phyloP scores from a whole-genome alignment of 2,113 vertebrate species.

The Cepphus grylle region DNA sequence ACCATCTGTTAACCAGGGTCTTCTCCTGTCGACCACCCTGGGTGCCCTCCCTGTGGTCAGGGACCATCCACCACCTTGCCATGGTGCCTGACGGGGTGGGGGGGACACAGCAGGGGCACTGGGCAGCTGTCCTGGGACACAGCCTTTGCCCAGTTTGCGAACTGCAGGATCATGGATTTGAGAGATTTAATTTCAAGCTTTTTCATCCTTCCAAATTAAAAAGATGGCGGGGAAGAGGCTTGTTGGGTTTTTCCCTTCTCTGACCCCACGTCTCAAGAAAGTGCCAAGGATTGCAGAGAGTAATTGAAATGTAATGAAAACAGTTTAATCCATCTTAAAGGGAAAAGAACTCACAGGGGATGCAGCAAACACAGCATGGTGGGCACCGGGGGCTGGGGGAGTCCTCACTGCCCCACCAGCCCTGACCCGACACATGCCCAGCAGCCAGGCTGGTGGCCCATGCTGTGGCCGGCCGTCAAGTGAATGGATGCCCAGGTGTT shows the following conservation, averaged over 20 bases:
- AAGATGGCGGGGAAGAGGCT: neutral
- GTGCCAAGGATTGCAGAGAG: neutral
- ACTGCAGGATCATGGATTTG: neutral
- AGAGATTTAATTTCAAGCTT: neutral
- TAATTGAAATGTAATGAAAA: conserved; percentile 2
- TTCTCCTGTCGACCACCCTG: neutral
- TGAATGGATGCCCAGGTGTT: neutral
- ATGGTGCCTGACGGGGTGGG: neutral
- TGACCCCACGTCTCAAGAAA: neutral
- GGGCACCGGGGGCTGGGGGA: neutral
- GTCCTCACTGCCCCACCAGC: neutral
- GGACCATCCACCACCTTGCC: neutral
- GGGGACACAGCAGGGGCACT: neutral
- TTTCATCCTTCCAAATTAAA: neutral
- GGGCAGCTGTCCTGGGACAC: neutral
- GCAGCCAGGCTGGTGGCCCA: neutral
- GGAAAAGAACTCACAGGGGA: neutral
- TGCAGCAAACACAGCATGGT: neutral
- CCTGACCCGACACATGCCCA: neutral
- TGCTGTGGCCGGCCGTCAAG: neutral
- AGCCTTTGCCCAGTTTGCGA: neutral
- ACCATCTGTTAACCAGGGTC: neutral
- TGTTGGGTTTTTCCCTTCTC: neutral
- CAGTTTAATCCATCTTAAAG: neutral
- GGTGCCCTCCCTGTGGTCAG: neutral